Percentiles rank a stretch among this genome's conserved stretches.
These are phyloP conservation scores for Peribatodes rhomboidaria DNA, from an alignment of 2,888 invertebrate genomes.

Conservation along the genomic window DNA sequence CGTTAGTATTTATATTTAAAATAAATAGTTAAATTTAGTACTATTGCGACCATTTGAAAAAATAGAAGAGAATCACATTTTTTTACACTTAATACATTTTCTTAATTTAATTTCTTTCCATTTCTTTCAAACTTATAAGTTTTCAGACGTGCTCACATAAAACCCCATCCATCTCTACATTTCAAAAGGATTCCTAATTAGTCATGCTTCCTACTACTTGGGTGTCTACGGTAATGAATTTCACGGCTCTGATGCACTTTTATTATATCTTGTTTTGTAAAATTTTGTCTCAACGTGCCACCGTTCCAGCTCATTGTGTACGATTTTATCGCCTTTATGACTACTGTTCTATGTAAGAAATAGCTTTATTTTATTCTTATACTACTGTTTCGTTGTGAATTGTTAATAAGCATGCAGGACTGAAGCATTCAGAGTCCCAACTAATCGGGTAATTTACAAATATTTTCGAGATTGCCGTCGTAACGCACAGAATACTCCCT, in stretches of 20 bases:
- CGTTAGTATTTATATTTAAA: too few relatives aligned
- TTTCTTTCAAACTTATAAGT: too few relatives aligned
- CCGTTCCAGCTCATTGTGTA: slow-evolving; percentile 64
- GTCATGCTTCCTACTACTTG: slow-evolving; percentile 66
- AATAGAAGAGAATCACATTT: too few relatives aligned
- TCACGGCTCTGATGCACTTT: slow-evolving; percentile 68
- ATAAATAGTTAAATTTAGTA: too few relatives aligned
- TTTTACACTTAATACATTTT: neutral
- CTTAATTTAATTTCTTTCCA: neutral
- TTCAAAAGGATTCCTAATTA: slow-evolving; percentile 60
- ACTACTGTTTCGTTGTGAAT: slow-evolving; percentile 10
- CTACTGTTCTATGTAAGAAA: slow-evolving; percentile 16
- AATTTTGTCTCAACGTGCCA: slow-evolving; percentile 58
- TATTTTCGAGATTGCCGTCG: neutral
- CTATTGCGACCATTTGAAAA: too few relatives aligned
- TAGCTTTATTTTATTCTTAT: slow-evolving; percentile 5
- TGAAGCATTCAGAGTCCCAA: neutral
- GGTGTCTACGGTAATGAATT: slow-evolving; percentile 75
- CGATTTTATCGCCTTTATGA: slow-evolving; percentile 25
- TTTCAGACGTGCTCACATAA: slow-evolving; percentile 16
- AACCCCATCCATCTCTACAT: slow-evolving; percentile 41
- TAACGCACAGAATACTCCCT: too few relatives aligned
- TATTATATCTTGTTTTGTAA: slow-evolving; percentile 60
- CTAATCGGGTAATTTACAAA: neutral
- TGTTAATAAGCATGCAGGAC: slow-evolving; percentile 15